Evolutionary conservation across 1,140 invertebrate genomes (phyloP), one percentile per base, ranked within the genome.

Genomic region (Aphaenogaster rudis): DNA sequence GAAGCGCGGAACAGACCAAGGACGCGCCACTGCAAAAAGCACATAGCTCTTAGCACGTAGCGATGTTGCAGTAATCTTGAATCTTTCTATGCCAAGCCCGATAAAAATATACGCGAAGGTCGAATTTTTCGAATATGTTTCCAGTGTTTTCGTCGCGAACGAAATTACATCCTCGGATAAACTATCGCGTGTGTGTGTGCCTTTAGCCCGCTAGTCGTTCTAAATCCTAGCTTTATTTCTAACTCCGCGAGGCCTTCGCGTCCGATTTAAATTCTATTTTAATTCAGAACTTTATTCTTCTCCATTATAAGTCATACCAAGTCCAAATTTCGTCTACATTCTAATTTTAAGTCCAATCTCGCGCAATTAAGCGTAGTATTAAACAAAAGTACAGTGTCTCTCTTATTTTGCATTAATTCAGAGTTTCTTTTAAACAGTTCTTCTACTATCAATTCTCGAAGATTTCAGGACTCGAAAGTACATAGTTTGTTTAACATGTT

Each of bases 1-100:
- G 48, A 69, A 78, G 63, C 78, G 64, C 33, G 36, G 48, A 81
- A 81, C 48, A 52, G n/a, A 80, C 64, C 78, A 81, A 81, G 78
- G 78, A 69, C 78, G 36, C 3, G 13, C 17, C n/a, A 33, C 9
- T 81, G 39, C 15, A 57, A 81, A 81, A 81, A 81, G 48, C 63
- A 36, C 28, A 21, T 80, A 52, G n/a, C 17, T 80, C 61, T 64
- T 61, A 72, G 8, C 50, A 39, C 28, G n/a, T 42, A 50, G 17
- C 59, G 11, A 52, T 52, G 7, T 52, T 52, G 17, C 45, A 52
- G 13, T 21, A 61, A 80, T 66, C 48, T 80, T 67, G 36, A 67
- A 66, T 39, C 48, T 54, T 48, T 52, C 33, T 54, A 74, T 15
- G 6, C 33, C 33, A 28, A 66, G 17, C 0, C 28, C 2, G 57